These are phyloP conservation scores for Cheirogaleus major DNA, from an alignment of 2,797 vertebrate species.

Conservation along the genomic window DNA sequence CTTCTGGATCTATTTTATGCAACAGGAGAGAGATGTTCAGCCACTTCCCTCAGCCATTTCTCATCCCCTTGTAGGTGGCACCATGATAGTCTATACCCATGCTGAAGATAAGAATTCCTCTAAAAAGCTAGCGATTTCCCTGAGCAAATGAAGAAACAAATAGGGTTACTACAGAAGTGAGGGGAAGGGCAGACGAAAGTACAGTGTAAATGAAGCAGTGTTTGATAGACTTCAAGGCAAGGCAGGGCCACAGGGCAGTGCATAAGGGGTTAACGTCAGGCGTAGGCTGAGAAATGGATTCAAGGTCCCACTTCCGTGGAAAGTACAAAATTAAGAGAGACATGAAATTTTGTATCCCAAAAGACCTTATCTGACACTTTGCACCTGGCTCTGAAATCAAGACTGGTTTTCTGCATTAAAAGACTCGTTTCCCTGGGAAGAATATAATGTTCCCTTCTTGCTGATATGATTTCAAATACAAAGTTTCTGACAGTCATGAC, in stretches of 20 bases:
- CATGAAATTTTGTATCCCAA: neutral
- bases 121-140: neutral
- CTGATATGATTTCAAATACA: neutral
- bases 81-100: neutral
- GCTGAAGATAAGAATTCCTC: neutral
- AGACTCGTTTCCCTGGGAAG: neutral
- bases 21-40: neutral
- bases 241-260: neutral
- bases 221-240: neutral
- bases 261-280: neutral
- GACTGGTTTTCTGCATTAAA: neutral
- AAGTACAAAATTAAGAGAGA: constrained; percentile 5
- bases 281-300: neutral
- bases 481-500: neutral
- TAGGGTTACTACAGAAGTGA: neutral
- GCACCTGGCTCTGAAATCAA: neutral
- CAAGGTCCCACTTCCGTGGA: neutral
- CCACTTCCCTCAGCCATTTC: neutral
- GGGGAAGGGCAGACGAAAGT: neutral
- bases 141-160: neutral
- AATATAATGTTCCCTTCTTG: neutral
- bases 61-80: neutral
- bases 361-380: neutral
- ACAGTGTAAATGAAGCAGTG: neutral
- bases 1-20: neutral